Percentiles rank a stretch among this genome's conserved stretches.
These are phyloP conservation scores for Helleia helle DNA, from an alignment of 2,888 invertebrate species.

Conservation along the genomic window DNA sequence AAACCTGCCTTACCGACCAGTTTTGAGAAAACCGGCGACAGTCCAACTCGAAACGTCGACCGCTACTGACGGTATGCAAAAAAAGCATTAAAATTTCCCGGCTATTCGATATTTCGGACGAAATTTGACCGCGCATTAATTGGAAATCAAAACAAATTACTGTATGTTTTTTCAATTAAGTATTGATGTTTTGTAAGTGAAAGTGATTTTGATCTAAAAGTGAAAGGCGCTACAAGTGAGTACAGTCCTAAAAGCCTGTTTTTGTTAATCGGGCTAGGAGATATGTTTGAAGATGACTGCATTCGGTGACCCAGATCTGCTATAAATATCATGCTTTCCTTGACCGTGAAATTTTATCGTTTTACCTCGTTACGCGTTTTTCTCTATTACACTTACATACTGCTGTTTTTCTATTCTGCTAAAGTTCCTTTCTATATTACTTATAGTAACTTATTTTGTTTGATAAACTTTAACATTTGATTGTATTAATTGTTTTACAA, in stretches of 20 bases:
- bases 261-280: constrained; percentile 34
- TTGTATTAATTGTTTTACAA: too few relatives aligned
- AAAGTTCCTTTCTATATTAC: too few relatives aligned
- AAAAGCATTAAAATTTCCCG: constrained; percentile 23
- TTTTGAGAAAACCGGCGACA: constrained; percentile 49
- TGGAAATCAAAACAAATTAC: constrained; percentile 6
- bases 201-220: constrained; percentile 58
- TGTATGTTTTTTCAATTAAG: not conserved
- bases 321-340: constrained; percentile 18
- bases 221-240: constrained; percentile 55
- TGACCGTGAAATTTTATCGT: constrained; percentile 9
- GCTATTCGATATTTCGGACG: constrained; percentile 23
- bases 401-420: too few relatives aligned
- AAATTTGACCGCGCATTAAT: constrained; percentile 7
- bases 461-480: too few relatives aligned
- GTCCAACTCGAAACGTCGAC: constrained; percentile 35
- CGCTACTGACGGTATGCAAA: constrained; percentile 29
- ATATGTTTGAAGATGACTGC: constrained; percentile 30
- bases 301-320: constrained; percentile 30
- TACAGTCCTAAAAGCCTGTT: constrained; percentile 37
- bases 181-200: constrained; percentile 37
- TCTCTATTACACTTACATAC: too few relatives aligned
- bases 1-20: constrained; percentile 40
- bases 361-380: too few relatives aligned
- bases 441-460: too few relatives aligned